Percentiles rank a stretch among this genome's conserved stretches.
Evolutionary conservation across 2,797 vertebrate genomes (phyloP).

Genomic region (Centroberyx gerrardi): DNA sequence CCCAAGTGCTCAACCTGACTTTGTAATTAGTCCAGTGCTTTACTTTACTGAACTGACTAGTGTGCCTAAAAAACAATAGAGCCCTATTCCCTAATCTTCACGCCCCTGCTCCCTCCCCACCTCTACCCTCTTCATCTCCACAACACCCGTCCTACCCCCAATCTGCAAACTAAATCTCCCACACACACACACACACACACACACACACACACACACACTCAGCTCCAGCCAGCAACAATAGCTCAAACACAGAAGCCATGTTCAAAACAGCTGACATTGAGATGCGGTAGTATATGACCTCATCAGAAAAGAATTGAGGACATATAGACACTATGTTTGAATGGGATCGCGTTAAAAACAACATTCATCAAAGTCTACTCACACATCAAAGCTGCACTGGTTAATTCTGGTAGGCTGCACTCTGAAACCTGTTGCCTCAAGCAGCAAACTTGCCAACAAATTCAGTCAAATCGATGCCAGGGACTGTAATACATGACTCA

Average conservation of each 20-base stretch:
- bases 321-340: slow-evolving; percentile 5
- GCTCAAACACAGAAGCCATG: slow-evolving; percentile 66
- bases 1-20: slow-evolving; percentile 68
- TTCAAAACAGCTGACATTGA: slow-evolving; percentile 73
- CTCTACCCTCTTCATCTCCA: slow-evolving; percentile 29
- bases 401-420: not conserved
- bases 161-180: slow-evolving; percentile 49
- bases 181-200: slow-evolving; percentile 15
- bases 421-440: slow-evolving; percentile 72
- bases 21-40: slow-evolving; percentile 76
- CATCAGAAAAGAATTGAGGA: slow-evolving; percentile 43
- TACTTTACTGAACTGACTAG: slow-evolving; percentile 64
- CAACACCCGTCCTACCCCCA: slow-evolving; percentile 61
- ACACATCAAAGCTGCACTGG: not conserved
- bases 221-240: slow-evolving; percentile 62
- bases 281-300: slow-evolving; percentile 56
- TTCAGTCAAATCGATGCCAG: not conserved
- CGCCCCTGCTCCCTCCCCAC: not conserved
- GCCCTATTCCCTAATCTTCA: slow-evolving; percentile 28
- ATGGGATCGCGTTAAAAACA: slow-evolving; percentile 14
- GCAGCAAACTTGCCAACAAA: slow-evolving; percentile 18
- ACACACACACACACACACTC: slow-evolving; percentile 30
- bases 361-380: slow-evolving; percentile 12
- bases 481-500: not conserved
- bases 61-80: slow-evolving; percentile 21